Percentiles rank a stretch among this genome's conserved stretches.
Conservation (phyloP, 2,797 vertebrate genomes). For the Onychomys torridus region DNA sequence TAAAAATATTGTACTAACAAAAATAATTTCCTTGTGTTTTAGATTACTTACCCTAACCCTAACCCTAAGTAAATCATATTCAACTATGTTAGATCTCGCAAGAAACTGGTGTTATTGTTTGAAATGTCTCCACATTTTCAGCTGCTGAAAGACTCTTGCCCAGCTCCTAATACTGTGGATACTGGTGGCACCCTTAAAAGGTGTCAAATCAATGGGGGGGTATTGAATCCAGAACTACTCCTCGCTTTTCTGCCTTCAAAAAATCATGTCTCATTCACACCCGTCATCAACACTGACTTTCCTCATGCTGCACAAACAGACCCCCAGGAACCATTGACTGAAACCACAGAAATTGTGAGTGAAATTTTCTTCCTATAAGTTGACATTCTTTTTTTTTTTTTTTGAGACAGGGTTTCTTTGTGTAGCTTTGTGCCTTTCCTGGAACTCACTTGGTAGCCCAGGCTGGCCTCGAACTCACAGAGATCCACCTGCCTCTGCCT, state of each 20-base stretch:
- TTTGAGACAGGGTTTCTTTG: too few species aligned
- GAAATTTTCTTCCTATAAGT: neutral
- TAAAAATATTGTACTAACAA: neutral
- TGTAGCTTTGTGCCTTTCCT: too few species aligned
- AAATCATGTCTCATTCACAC: neutral
- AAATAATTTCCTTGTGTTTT: neutral
- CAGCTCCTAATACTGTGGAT: neutral
- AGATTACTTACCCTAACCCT: neutral
- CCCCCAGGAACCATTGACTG: accelerated
- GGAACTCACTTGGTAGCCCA: too few species aligned
- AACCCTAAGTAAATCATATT: neutral
- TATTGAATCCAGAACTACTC: neutral
- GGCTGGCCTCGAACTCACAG: too few species aligned
- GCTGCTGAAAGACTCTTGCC: too few species aligned
- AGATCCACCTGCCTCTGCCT: too few species aligned
- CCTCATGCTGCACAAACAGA: neutral
- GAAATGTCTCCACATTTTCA: neutral
- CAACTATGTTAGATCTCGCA: neutral
- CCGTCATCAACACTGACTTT: neutral
- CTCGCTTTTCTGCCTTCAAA: neutral
- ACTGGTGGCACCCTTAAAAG: neutral
- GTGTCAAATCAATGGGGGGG: neutral
- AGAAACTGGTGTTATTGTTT: neutral
- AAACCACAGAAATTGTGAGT: neutral
- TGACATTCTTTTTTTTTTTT: too few species aligned